A percentile compares a stretch with the other conserved stretches of the same genome.
Evolutionary conservation across 2,113 vertebrate species (phyloP).

Genomic region (Sinocyclocheilus rhinocerous): DNA sequence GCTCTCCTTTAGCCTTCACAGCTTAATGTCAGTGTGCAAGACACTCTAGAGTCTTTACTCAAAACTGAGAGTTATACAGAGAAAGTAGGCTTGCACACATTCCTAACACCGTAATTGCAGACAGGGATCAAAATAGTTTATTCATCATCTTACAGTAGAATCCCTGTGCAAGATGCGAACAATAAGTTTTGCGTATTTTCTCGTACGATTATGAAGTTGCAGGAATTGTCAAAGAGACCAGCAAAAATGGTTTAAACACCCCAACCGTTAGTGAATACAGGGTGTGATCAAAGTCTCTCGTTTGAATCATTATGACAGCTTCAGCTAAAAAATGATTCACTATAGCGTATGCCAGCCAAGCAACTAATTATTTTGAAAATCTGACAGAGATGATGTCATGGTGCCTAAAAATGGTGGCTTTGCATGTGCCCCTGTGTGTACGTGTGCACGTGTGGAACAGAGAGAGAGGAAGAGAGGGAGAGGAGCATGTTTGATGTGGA

Average conservation of each 20-base stretch:
- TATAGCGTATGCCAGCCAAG: neutral
- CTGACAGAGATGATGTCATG: constrained; percentile 42
- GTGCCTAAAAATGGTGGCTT: constrained; percentile 21
- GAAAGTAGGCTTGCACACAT: neutral
- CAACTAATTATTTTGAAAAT: constrained; percentile 40
- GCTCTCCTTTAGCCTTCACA: neutral
- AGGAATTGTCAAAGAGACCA: neutral
- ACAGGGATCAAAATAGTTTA: neutral
- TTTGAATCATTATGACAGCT: constrained; percentile 27
- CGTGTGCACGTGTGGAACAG: constrained; percentile 11
- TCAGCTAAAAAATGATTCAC: constrained; percentile 8
- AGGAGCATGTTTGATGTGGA: constrained; percentile 50
- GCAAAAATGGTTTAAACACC: constrained; percentile 6
- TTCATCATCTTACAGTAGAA: constrained; percentile 3
- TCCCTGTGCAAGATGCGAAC: neutral
- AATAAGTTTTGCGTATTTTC: neutral
- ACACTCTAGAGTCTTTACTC: neutral
- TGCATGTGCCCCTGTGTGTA: constrained; percentile 24
- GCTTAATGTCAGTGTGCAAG: neutral
- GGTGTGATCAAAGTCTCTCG: constrained; percentile 25
- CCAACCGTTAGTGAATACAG: constrained; percentile 10
- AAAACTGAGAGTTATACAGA: neutral
- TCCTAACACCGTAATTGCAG: neutral
- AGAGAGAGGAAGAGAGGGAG: constrained; percentile 4
- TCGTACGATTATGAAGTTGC: neutral